Percentiles rank a stretch among this genome's conserved stretches.
phyloP scores from a whole-genome alignment of 2,113 vertebrate species.

The Neodon shergylaensis region DNA sequence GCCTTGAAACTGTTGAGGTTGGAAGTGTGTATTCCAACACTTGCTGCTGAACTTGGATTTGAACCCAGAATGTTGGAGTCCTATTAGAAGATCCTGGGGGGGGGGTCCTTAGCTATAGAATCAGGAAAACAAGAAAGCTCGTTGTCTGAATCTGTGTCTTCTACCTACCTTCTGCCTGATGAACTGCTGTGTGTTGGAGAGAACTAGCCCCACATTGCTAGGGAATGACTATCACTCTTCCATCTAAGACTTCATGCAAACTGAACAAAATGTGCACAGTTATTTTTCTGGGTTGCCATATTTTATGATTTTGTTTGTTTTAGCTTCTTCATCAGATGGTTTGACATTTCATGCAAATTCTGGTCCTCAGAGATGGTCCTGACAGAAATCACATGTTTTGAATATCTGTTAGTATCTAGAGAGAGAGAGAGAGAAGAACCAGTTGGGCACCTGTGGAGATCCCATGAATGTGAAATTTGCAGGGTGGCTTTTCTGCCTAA shows the following conservation, averaged over 20 bases:
- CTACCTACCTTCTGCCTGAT: background rate
- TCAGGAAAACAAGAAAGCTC: background rate
- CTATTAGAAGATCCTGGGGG: background rate
- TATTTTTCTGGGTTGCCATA: conserved; percentile 32
- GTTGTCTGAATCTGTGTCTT: background rate
- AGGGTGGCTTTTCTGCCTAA: background rate
- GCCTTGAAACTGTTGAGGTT: background rate
- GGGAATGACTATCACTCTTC: background rate
- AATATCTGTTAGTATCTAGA: background rate
- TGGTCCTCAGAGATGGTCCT: background rate
- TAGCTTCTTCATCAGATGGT: conserved; percentile 7
- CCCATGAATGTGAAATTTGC: background rate
- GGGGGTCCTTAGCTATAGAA: background rate
- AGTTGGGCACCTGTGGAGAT: background rate
- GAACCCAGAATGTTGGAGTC: background rate
- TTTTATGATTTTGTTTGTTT: background rate
- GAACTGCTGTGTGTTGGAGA: background rate
- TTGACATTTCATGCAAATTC: conserved; percentile 33
- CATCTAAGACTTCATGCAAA: background rate
- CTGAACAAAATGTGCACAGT: background rate
- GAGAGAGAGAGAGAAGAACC: background rate
- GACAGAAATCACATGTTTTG: conserved; percentile 8
- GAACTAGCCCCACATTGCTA: background rate
- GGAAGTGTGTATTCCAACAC: background rate
- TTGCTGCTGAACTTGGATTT: background rate